Evolutionary conservation across 2,797 vertebrate species (phyloP).

Genomic region (Pseudomugil tenellus): DNA sequence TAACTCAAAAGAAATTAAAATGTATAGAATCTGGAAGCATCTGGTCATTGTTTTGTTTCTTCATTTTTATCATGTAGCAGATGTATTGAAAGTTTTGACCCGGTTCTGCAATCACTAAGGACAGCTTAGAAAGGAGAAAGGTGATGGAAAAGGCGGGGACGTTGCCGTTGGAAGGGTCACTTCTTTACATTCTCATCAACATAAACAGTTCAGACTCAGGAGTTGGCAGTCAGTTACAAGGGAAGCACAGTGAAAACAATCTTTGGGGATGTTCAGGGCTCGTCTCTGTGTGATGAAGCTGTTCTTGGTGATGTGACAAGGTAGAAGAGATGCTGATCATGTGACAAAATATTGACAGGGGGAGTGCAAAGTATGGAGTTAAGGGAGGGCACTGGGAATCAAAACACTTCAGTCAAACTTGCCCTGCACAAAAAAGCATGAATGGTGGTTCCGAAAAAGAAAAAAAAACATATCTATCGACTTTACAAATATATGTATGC

Average conservation of each 20-base stretch:
- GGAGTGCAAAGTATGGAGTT: constrained; percentile 36
- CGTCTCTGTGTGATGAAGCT: constrained; percentile 53
- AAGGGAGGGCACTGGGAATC: constrained; percentile 44
- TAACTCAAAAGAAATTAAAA: constrained; percentile 73
- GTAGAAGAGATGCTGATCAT: constrained; percentile 49
- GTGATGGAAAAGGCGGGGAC: not conserved
- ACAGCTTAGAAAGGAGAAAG: constrained; percentile 36
- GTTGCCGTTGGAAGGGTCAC: not conserved
- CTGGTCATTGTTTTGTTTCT: constrained; percentile 67
- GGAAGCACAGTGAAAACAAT: constrained; percentile 83
- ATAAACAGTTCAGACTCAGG: constrained; percentile 68
- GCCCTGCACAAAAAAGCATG: constrained; percentile 52
- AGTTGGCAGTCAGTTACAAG: constrained; percentile 54
- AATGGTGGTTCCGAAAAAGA: constrained; percentile 66
- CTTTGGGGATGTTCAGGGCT: constrained; percentile 60
- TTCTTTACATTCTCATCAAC: constrained; percentile 77
- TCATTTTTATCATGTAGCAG: constrained; percentile 56
- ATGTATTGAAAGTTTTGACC: constrained; percentile 62
- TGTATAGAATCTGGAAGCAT: constrained; percentile 74
- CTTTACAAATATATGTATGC: constrained; percentile 80
- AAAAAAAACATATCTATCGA: constrained; percentile 70
- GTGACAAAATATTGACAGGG: constrained; percentile 50
- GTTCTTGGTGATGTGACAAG: constrained; percentile 61
- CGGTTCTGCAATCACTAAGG: constrained; percentile 54
- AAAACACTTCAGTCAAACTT: constrained; percentile 52